Evolutionary conservation across 2,888 invertebrate species (phyloP).

Genomic region (Ennomos fuscantarius): DNA sequence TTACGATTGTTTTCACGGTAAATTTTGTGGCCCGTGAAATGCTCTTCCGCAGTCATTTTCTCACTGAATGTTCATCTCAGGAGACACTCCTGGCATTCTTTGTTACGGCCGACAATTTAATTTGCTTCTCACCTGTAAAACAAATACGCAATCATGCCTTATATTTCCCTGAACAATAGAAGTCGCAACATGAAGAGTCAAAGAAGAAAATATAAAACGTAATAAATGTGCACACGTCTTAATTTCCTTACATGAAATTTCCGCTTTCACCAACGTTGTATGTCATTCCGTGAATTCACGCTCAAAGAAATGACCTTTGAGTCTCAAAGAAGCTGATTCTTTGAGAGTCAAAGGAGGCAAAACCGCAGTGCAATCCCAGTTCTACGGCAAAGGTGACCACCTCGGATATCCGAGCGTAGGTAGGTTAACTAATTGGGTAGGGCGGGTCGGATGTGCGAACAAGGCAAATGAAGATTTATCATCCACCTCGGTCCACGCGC

Average conservation of each 20-base stretch:
- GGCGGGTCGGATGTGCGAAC: slow-evolving; percentile 79
- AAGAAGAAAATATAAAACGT: slow-evolving; percentile 1
- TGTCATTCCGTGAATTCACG: slow-evolving; percentile 17
- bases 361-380: slow-evolving; percentile 48
- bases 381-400: slow-evolving; percentile 69
- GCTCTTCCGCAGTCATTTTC: slow-evolving; percentile 72
- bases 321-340: slow-evolving; percentile 32
- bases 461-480: slow-evolving; percentile 83
- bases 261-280: slow-evolving; percentile 4
- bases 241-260: slow-evolving; percentile 1
- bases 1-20: slow-evolving; percentile 83
- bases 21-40: slow-evolving; percentile 83
- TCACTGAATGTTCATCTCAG: slow-evolving; percentile 64
- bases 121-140: slow-evolving; percentile 50
- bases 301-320: slow-evolving; percentile 27
- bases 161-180: slow-evolving; percentile 6
- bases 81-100: slow-evolving; percentile 65
- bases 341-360: slow-evolving; percentile 28
- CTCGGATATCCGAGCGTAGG: slow-evolving; percentile 67
- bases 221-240: not conserved
- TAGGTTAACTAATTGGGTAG: slow-evolving; percentile 77
- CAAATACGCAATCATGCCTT: slow-evolving; percentile 16
- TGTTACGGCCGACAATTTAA: slow-evolving; percentile 51
- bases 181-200: slow-evolving; percentile 5
- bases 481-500: slow-evolving; percentile 65